A percentile compares a stretch with the other conserved stretches of the same genome.
Evolutionary conservation across 2,888 invertebrate genomes (phyloP).

Genomic region (Periphyllus acericola): DNA sequence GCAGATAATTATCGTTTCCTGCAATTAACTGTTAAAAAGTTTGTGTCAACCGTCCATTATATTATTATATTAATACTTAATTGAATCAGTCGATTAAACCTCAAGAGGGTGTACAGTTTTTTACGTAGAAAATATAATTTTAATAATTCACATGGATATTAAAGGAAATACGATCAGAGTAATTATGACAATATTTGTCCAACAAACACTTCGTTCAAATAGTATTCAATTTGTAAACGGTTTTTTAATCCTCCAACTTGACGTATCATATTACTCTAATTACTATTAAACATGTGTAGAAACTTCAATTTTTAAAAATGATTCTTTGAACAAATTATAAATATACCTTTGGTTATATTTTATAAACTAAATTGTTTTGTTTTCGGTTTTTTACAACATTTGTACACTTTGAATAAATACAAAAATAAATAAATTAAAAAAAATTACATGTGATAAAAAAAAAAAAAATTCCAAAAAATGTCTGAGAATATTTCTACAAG

Average conservation of each 20-base stretch:
- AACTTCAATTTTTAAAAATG: not conserved
- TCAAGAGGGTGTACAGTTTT: too few species aligned
- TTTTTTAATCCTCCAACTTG: not conserved
- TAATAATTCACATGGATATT: too few species aligned
- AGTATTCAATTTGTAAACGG: too few species aligned
- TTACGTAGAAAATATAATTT: too few species aligned
- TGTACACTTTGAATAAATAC: conserved; percentile 57
- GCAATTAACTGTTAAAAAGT: too few species aligned
- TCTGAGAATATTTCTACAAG: conserved; percentile 10
- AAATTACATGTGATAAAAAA: conserved; percentile 38
- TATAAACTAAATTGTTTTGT: conserved; percentile 33
- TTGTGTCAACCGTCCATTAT: too few species aligned
- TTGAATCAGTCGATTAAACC: too few species aligned
- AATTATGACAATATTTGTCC: too few species aligned
- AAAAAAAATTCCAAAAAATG: conserved; percentile 31
- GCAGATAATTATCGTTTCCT: too few species aligned
- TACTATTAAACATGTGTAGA: not conserved
- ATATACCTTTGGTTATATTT: conserved; percentile 60
- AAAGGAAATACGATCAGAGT: too few species aligned
- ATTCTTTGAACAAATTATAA: conserved; percentile 21
- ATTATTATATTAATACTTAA: too few species aligned
- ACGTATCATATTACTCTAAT: not conserved
- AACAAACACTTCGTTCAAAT: too few species aligned
- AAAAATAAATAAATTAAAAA: conserved; percentile 54
- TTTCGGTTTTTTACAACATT: conserved; percentile 40